Base-by-base conservation (phyloP, 2,888 invertebrate genomes). In the Nipponacmea schrenckii region DNA sequence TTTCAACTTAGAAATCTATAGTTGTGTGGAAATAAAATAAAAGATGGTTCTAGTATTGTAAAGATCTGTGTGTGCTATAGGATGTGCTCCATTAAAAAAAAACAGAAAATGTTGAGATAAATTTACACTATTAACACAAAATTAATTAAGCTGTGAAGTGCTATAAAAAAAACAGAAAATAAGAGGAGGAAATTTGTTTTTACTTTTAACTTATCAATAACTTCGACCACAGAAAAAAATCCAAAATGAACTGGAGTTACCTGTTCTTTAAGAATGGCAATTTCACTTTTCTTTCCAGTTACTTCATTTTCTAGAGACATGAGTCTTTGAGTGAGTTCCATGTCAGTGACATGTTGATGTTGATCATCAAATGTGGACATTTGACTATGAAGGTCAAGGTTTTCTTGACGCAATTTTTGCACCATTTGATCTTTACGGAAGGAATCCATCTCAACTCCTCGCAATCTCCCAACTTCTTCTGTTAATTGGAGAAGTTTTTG, bases 291-390 rank as follows among this genome's bases (percentile, higher is more conserved):
- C 76, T 88, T 88, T 5, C 78, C 69, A 1, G 73, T 72, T 17
- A 88, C 81, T 73, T 88, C 87, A 39, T 77, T 76, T 72, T 88
- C 88, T n/a, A 88, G 77, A 70, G 81, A 79, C n/a, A 82, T 56
- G 3, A 87, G 74, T 67, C 80, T 84, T 24, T 81, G 78, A 3
- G 81, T 80, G 45, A 86, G 68, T 39, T 39, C 39, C 39, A 10
- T 8, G 1, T 86, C 85, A 0, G 79, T 76, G 68, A 88, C 87
- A 2, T 72, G 77, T 3, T 81, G 27, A 27, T 62, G 46, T 15
- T 62, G 62, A 24, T 56, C 63, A 64, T 50, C 50, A 63, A 67
- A 56, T 67, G 71, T 73, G n/a, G 56, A 17, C n/a, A 69, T 24
- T n/a, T 72, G 56, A 31, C 74, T 75, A 71, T 78, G 81, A 14